Evolutionary conservation across 2,797 vertebrate genomes (phyloP), one percentile per base, ranked within the genome.

Genomic region (Trachops cirrhosus): DNA sequence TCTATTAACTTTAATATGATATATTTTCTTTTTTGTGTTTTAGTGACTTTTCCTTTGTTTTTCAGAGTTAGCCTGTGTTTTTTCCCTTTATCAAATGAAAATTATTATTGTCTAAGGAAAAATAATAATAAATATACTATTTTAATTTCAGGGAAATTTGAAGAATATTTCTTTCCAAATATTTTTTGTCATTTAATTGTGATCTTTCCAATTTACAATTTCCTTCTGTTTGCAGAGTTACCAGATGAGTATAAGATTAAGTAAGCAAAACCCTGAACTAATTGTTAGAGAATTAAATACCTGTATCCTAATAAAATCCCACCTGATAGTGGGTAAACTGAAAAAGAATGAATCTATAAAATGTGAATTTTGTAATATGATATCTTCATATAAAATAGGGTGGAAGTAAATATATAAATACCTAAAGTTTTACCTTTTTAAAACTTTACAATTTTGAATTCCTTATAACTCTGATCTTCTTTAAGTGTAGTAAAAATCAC

Each of bases 261-360:
- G 4, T 48, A 74, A 91, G 50, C 37, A 90, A 90, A 93, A 85
- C 2, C 3, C 18, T 89, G 9, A 2, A 92, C 15, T 83, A 78
- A 83, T 44, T 84, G 16, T 86, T 92, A 96, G 44, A 78, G 96
- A 95, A 95, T 54, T 37, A 93, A 96, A 70, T 83, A 37, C 19
- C 54, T 84, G 14, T 93, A 9, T 86, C 83, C 34, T 91, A 64
- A 29, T 52, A 92, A 97, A 95, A 94, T 75, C 37, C 19, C 54
- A 75, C 48, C 37, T 86, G n/a, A 74, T 54, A 48, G 29, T 78
- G 22, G 34, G 19, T 70, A 46, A 67, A 71, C 5, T 32, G 54
- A 75, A 46, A 73, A 92, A 41, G 12, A 80, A 78, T 52, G 46
- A 44, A 57, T 44, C 1, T 9, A 26, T 11, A 16, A 52, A 34